phyloP scores from a whole-genome alignment of 2,888 invertebrate species.

The Drosophila maculinotata region DNA sequence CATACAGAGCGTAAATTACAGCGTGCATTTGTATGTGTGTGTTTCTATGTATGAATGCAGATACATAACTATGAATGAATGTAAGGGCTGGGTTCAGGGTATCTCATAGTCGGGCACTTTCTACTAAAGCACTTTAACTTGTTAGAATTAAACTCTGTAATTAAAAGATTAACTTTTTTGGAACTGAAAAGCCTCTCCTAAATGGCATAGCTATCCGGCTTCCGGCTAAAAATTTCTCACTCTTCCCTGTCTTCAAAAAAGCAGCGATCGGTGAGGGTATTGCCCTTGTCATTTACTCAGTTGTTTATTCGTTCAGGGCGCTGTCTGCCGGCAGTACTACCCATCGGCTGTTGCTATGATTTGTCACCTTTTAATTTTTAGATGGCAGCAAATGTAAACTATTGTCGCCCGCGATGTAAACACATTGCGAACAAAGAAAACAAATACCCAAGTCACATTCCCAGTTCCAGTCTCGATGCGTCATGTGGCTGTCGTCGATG shows the following conservation, averaged over 20 bases:
- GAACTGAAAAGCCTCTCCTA: no score
- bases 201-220: conserved; percentile 18
- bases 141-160: no score
- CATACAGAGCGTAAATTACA: no score
- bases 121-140: no score
- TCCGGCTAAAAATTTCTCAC: conserved; percentile 18
- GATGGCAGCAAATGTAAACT: conserved; percentile 76
- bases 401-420: conserved; percentile 74
- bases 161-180: no score
- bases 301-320: conserved; percentile 11
- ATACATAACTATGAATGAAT: no score
- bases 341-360: conserved; percentile 69
- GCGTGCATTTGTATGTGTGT: no score
- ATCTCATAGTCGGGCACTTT: no score
- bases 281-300: conserved; percentile 37
- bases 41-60: no score
- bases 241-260: not conserved
- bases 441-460: conserved; percentile 55
- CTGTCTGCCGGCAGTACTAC: conserved; percentile 9
- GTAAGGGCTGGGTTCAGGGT: no score
- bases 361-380: conserved; percentile 79
- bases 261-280: conserved; percentile 38
- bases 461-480: conserved; percentile 40
- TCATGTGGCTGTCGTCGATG: conserved; percentile 51
- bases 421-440: conserved; percentile 65